Evolutionary conservation across 2,888 invertebrate species (phyloP).

Genomic region (Disparrhopalites patrizii): DNA sequence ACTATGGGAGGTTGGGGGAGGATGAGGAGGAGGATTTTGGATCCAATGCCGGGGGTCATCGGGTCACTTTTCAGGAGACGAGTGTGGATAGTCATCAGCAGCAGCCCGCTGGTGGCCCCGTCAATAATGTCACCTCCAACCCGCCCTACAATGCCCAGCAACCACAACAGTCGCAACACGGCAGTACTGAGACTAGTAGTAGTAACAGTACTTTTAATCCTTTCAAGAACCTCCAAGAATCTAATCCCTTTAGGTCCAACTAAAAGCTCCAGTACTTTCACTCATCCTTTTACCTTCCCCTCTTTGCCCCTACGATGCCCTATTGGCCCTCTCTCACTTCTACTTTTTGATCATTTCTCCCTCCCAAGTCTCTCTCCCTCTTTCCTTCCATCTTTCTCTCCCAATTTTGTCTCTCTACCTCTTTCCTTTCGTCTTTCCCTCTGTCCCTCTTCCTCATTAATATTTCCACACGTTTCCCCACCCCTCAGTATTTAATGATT

Average conservation of each 20-base stretch:
- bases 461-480: too few species aligned
- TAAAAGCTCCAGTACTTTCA: too few species aligned
- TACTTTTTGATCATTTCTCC: too few species aligned
- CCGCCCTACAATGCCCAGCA: neutral
- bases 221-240: constrained; percentile 27
- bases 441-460: too few species aligned
- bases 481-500: too few species aligned
- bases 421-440: too few species aligned
- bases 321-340: too few species aligned
- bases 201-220: constrained; percentile 32
- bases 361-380: too few species aligned
- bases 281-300: too few species aligned
- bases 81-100: constrained; percentile 39
- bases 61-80: constrained; percentile 49
- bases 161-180: neutral
- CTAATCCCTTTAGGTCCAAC: constrained; percentile 47
- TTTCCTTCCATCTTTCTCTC: too few species aligned
- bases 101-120: constrained; percentile 28
- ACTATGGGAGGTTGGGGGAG: constrained; percentile 46
- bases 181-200: neutral
- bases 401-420: too few species aligned
- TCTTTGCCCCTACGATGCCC: too few species aligned
- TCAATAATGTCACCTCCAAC: constrained; percentile 15
- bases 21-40: constrained; percentile 39
- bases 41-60: constrained; percentile 36